phyloP scores from a whole-genome alignment of 2,113 vertebrate genomes.

The Cinclus cinclus region DNA sequence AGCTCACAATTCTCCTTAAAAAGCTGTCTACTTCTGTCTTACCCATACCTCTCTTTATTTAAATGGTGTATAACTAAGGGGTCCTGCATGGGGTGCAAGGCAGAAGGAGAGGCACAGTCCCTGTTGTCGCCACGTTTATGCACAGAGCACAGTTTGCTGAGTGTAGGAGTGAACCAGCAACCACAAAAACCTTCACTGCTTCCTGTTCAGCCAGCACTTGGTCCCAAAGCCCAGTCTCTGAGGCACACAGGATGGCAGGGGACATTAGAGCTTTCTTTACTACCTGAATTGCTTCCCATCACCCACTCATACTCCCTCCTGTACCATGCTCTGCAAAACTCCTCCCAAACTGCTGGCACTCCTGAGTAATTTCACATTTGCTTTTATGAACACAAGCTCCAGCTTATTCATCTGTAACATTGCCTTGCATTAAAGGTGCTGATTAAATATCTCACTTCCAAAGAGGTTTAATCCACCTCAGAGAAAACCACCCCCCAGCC shows the following conservation, averaged over 20 bases:
- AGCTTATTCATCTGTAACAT: neutral
- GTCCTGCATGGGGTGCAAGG: neutral
- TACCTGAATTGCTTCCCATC: neutral
- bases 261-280: neutral
- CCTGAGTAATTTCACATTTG: neutral
- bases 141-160: neutral
- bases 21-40: neutral
- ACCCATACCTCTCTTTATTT: neutral
- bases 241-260: neutral
- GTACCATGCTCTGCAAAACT: neutral
- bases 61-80: neutral
- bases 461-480: neutral
- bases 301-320: neutral
- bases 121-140: neutral
- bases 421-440: neutral
- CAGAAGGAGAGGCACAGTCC: neutral
- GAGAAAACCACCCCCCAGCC: neutral
- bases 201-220: neutral
- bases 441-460: slow-evolving; percentile 26
- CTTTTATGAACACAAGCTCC: slow-evolving; percentile 6
- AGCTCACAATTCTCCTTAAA: neutral
- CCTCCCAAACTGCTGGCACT: neutral
- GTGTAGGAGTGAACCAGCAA: neutral
- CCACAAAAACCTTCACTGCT: neutral
- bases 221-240: neutral